Base-by-base conservation (phyloP, 2,113 vertebrate species). In the Corapipo altera region DNA sequence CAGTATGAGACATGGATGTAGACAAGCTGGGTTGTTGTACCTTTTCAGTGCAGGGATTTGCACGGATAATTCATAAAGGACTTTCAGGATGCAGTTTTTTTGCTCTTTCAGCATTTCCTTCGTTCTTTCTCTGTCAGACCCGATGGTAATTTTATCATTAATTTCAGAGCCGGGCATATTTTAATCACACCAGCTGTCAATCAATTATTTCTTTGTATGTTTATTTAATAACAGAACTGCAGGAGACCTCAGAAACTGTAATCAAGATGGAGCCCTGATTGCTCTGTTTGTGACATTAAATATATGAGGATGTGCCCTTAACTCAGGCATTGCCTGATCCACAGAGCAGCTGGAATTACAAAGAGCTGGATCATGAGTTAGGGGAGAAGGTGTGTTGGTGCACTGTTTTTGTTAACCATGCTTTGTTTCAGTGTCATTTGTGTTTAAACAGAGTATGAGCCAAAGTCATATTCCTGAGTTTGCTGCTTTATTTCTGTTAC, bases 171-270 rank as follows among this genome's bases (percentile, higher is more conserved):
- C 43, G 70, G 64, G 19, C 64, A 15, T 76, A 55, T 95, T 94
- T 95, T 88, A 83, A 93, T 94, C 75, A 55, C 27, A 22, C 58
- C 71, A 82, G 49, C 59, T 85, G 88, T 85, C 87, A 82, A 49
- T 95, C 83, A 91, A 2, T 88, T 92, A 92, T 11, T 92, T 89
- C 44, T 83, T 91, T 91, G 82, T 62, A 78, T 95, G 91, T 93
- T 96, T 96, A 88, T 95, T 93, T 94, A 91, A 90, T 94, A 95
- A 92, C 83, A 91, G 59, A 93, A 59, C 88, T 77, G 69, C 85
- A 77, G 85, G 93, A 95, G 88, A 67, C 30, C 75, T 88, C 72
- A 55, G 90, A 83, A 86, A 64, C 48, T 37, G 54, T 88, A 91
- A 80, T 89, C 51, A 75, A 44, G 69, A 27, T 54, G 57, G 59